phyloP scores from a whole-genome alignment of 2,113 vertebrate species.

The Indri indri region DNA sequence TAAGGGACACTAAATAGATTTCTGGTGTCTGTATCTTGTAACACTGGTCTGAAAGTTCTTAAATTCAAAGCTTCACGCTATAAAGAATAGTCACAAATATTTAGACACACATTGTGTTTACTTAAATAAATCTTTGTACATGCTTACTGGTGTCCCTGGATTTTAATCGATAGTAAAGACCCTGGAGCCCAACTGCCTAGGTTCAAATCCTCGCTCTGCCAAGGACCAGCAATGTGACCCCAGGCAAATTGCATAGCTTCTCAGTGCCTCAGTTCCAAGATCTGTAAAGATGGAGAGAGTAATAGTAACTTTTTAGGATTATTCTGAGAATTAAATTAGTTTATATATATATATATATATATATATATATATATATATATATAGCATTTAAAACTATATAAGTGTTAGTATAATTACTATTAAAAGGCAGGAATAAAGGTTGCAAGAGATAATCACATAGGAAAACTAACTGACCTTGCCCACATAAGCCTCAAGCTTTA shows the following conservation, averaged over 20 bases:
- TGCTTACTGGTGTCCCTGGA: neutral
- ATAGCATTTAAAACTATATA: neutral
- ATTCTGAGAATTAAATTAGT: neutral
- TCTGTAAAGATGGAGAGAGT: neutral
- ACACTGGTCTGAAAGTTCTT: neutral
- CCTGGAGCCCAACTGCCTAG: neutral
- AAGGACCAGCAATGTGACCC: neutral
- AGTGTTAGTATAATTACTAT: neutral
- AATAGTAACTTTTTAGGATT: neutral
- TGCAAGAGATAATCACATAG: neutral
- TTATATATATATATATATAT: neutral
- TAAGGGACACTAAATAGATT: neutral
- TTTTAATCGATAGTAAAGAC: conserved; percentile 1
- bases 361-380: neutral
- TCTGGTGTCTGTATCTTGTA: neutral
- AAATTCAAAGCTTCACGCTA: neutral
- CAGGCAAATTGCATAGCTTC: neutral
- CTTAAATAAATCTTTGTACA: neutral
- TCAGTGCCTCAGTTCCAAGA: neutral
- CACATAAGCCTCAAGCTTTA: neutral
- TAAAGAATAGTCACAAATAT: neutral
- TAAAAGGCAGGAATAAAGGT: neutral
- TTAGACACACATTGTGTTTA: neutral
- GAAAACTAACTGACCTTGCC: neutral
- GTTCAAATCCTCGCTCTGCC: neutral